Evolutionary conservation across 1,140 invertebrate genomes (phyloP), one percentile per base, ranked within the genome.

Genomic region (Hirudo medicinalis): DNA sequence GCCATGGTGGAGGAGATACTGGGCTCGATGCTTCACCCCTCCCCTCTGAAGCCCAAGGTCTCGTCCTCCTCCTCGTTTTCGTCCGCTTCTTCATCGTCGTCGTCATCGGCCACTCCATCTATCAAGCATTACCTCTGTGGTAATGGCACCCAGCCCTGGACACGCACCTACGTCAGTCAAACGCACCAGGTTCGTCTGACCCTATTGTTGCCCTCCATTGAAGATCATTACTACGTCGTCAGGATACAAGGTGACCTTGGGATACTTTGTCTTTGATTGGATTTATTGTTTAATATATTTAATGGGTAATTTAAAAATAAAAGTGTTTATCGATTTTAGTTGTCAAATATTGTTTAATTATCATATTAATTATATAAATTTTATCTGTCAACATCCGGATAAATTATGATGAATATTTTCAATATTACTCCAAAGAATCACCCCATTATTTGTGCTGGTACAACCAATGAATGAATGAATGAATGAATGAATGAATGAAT

Each of bases 41-140:
- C 22, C 8, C 57, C 22, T 63, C 57, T 25, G 9, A 22, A 63
- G 8, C 57, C 57, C 29, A 22, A 63, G 8, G 22, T 15, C 22
- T 63, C 57, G 29, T 63, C 57, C 3, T 60, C 55, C 5, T 60
- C 55, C 4, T 63, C 57, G 13, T 63, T 15, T 5, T 63, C 57
- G 19, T 63, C 29, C 11, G 3, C 57, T 6, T 22, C 57, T 13
- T 63, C 57, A 9, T 25, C 22, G 19, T 25, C 29, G 29, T 63
- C 57, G 29, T 63, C 29, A 20, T 32, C 29, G 15, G 57, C 11
- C 22, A 32, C 57, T 22, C 57, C 57, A 2, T 25, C 57, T 11
- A 32, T 63, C 22, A 63, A 63, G 29, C 57, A 63, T 11, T 63
- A 25, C 57, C 22, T 63, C 22, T 63, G 57, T n/a, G 57, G 57